Conservation (phyloP, 1,140 invertebrate species). For the Leptoteleia sp. region DNA sequence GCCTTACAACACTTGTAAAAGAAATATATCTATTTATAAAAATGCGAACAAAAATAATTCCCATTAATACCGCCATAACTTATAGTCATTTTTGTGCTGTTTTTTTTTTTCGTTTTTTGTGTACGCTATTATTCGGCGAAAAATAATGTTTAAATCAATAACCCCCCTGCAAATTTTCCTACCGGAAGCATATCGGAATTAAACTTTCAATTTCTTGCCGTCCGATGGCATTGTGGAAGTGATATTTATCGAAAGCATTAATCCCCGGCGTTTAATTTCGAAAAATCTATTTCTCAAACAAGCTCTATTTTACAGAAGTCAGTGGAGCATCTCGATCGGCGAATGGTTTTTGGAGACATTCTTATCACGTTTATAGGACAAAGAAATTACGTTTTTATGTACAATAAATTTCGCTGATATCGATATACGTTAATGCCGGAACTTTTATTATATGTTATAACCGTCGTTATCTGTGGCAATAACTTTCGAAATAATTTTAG, state of each 20-base stretch:
- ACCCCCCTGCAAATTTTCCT: slow-evolving; percentile 1
- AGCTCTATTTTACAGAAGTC: slow-evolving; percentile 29
- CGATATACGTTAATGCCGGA: slow-evolving; percentile 49
- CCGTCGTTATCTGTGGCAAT: slow-evolving; percentile 35
- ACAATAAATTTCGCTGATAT: slow-evolving; percentile 48
- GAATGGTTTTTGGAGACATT: slow-evolving; percentile 61
- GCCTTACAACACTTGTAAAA: too few species aligned
- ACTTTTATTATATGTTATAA: slow-evolving; percentile 54
- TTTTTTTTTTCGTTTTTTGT: too few species aligned
- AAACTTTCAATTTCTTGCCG: slow-evolving; percentile 23
- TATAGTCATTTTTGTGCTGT: too few species aligned
- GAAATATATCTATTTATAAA: too few species aligned
- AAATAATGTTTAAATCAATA: slow-evolving; percentile 31
- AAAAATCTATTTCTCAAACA: slow-evolving; percentile 57
- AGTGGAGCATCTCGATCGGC: slow-evolving; percentile 35
- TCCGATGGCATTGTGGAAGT: slow-evolving; percentile 17
- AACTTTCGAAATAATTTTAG: slow-evolving; percentile 41
- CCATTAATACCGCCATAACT: too few species aligned
- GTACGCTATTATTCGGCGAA: slow-evolving; percentile 4
- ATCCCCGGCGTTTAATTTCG: slow-evolving; percentile 47
- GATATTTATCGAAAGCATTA: slow-evolving; percentile 51
- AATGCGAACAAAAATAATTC: too few species aligned
- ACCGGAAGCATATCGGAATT: slow-evolving; percentile 14
- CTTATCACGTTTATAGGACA: slow-evolving; percentile 61
- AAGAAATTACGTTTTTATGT: slow-evolving; percentile 63